Evolutionary conservation across 2,888 invertebrate genomes (phyloP).

Genomic region (Trachelus troglodyta): DNA sequence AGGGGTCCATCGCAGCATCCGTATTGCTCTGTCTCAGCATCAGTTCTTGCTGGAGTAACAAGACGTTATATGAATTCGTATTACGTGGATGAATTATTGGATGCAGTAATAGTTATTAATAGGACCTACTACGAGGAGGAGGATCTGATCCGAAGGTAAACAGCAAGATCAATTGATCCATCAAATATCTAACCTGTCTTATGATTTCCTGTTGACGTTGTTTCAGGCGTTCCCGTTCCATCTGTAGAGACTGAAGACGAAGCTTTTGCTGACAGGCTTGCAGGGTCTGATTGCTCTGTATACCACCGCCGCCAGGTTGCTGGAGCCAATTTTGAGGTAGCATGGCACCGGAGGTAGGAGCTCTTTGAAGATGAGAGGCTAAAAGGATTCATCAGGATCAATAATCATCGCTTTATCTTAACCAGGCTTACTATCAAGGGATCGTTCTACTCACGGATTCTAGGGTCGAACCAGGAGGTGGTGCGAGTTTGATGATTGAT

Average conservation of each 20-base stretch:
- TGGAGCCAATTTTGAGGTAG: constrained; percentile 69
- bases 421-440: no score
- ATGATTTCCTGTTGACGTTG: constrained; percentile 90
- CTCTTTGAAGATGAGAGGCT: constrained; percentile 71
- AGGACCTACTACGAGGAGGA: no score
- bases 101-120: no score
- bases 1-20: constrained; percentile 80
- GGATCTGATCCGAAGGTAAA: not conserved
- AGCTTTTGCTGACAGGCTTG: constrained; percentile 80
- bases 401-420: no score
- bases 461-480: constrained; percentile 98
- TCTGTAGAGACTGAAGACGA: constrained; percentile 84
- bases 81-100: no score
- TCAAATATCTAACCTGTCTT: constrained; percentile 74
- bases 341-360: constrained; percentile 71
- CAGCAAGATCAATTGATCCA: constrained; percentile 8
- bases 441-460: constrained; percentile 85
- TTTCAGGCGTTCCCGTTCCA: constrained; percentile 89
- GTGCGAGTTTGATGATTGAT: constrained; percentile 94
- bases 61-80: no score
- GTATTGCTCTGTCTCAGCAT: constrained; percentile 77
- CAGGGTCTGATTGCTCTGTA: constrained; percentile 69
- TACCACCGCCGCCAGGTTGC: constrained; percentile 66
- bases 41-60: constrained; percentile 74
- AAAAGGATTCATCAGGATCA: constrained; percentile 32